phyloP scores from a whole-genome alignment of 2,113 vertebrate species.

The Tapirus terrestris region DNA sequence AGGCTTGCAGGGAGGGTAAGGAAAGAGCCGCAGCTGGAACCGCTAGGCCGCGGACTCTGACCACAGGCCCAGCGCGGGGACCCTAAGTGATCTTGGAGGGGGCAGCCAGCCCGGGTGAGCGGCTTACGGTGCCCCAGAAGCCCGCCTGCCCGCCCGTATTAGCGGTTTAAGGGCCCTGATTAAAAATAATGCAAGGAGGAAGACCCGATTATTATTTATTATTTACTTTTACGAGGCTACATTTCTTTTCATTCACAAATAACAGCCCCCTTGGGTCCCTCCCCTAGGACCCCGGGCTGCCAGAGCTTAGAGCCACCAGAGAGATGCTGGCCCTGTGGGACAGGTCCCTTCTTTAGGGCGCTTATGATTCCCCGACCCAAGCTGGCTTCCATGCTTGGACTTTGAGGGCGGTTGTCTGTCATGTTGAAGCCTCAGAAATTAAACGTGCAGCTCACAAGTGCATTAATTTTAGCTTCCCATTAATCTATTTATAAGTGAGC shows the following conservation, averaged over 20 bases:
- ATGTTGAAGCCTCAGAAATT: constrained; percentile 60
- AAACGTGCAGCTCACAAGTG: constrained; percentile 69
- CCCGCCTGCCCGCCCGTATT: not conserved
- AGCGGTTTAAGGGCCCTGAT: not conserved
- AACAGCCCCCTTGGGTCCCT: not conserved
- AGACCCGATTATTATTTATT: not conserved
- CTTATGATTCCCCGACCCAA: accelerated
- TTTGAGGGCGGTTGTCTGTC: not conserved
- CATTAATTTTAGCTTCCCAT: constrained; percentile 77
- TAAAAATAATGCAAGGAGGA: constrained; percentile 24
- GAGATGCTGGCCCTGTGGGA: not conserved
- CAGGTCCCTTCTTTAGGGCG: not conserved
- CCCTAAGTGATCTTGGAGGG: not conserved
- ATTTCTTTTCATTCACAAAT: constrained; percentile 44
- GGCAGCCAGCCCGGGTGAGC: not conserved
- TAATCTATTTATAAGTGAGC: constrained; percentile 77
- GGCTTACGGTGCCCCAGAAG: not conserved
- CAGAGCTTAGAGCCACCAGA: not conserved
- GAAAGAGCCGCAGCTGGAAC: not conserved
- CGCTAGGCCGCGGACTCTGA: not conserved
- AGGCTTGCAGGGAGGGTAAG: not conserved
- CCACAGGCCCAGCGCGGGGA: not conserved
- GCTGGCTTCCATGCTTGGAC: not conserved
- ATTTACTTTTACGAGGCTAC: not conserved
- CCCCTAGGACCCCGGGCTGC: accelerated